Base-by-base conservation (phyloP, 2,797 vertebrate species). In the Moxostoma hubbsi region DNA sequence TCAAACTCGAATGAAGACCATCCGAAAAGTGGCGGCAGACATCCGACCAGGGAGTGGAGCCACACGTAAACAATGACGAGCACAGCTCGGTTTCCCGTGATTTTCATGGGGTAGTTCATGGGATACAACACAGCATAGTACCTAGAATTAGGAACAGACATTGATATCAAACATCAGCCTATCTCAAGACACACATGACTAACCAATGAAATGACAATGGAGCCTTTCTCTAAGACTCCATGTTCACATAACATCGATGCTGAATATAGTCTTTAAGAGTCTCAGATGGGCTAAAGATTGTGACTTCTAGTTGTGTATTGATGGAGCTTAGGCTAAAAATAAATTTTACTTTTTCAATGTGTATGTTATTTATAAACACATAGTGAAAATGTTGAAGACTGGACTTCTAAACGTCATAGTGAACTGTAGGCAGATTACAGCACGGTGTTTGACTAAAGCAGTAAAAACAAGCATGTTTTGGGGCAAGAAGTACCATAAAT, bases 81-180 rank as follows among this genome's bases (percentile, higher is more conserved):
- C 2, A 95, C 94, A 0, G 97, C 97, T 36, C 98, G 93, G 91
- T 98, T 98, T 75, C 97, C 97, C 0, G 97, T 98, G 86, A 99
- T 98, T 95, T 98, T 99, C 97, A 97, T 98, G 0, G 97, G 98
- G 88, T 99, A 99, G 84, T 98, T 94, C 98, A 99, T 99, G 0
- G 98, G 98, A 89, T 99, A 99, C 45, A 99, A 92, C 24, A 99
- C 98, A 0, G 98, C 98, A 0, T 99, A 99, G 90, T 99, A 99
- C 89, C 98, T 99, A 87, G 1, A 5, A 51, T 2, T 2, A 1
- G 18, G 15, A 62, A 59, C 16, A 16, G 66, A 81, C 9, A 66
- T 53, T 49, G 45, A 15, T 13, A 57, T 71, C 46, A 76, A 36
- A 36, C 51, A 71, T 63, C 55, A 73, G 58, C 63, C 50, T 10